Percentiles rank a stretch among this genome's conserved stretches.
Conservation (phyloP, 2,113 vertebrate genomes). For the Ascaphus truei region DNA sequence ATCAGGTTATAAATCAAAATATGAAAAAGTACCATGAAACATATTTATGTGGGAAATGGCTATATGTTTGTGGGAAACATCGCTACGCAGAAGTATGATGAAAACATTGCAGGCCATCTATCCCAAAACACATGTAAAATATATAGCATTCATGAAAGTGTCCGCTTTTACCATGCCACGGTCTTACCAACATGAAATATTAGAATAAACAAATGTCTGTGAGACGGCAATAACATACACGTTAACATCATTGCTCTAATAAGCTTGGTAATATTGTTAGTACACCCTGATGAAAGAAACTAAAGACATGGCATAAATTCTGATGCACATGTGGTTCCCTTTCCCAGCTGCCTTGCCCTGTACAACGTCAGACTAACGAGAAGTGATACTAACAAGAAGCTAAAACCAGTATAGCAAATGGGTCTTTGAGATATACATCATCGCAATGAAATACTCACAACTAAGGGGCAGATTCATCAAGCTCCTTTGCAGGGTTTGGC, state of each 20-base stretch:
- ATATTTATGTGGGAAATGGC: constrained; percentile 40
- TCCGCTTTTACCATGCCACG: constrained; percentile 53
- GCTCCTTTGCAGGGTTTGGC: too few species aligned
- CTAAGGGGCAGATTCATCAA: too few species aligned
- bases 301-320: constrained; percentile 74
- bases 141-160: constrained; percentile 53
- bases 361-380: constrained; percentile 71
- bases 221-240: constrained; percentile 56
- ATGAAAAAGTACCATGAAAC: background rate
- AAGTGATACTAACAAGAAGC: constrained; percentile 73
- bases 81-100: constrained; percentile 52
- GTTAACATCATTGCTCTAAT: constrained; percentile 51
- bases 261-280: constrained; percentile 54
- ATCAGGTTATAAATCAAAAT: constrained; percentile 24
- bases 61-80: constrained; percentile 45
- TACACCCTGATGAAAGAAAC: constrained; percentile 67
- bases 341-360: constrained; percentile 64
- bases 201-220: constrained; percentile 63
- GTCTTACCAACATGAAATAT: constrained; percentile 56
- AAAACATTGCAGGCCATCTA: constrained; percentile 39
- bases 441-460: constrained; percentile 42
- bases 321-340: constrained; percentile 60
- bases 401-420: constrained; percentile 70
- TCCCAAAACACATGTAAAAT: constrained; percentile 45
- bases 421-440: constrained; percentile 72